Conservation (phyloP, 2,797 vertebrate species). For the Siniperca scherzeri region DNA sequence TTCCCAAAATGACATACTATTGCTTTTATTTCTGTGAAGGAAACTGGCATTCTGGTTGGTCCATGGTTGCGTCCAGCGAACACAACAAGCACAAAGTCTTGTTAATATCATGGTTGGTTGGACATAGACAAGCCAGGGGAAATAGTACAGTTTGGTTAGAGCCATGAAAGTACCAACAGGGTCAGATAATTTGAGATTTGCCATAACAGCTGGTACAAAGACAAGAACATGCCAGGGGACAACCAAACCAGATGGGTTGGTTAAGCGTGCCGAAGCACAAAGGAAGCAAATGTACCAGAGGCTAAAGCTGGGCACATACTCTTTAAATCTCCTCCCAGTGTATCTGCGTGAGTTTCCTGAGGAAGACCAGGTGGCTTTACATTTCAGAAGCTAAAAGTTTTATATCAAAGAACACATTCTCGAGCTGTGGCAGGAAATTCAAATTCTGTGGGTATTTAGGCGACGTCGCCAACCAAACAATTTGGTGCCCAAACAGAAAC, state of each 20-base stretch:
- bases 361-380: conserved; percentile 17
- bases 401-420: conserved; percentile 6
- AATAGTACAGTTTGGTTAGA: not conserved
- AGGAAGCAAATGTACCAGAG: conserved; percentile 27
- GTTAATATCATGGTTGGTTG: not conserved
- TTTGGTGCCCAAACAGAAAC: not conserved
- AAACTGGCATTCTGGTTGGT: not conserved
- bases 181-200: conserved; percentile 41
- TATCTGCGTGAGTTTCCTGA: conserved; percentile 7
- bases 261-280: conserved; percentile 17
- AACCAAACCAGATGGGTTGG: conserved; percentile 53
- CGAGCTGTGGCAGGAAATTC: conserved; percentile 16
- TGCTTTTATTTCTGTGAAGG: not conserved
- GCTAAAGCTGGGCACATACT: not conserved
- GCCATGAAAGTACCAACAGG: conserved; percentile 13
- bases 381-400: conserved; percentile 3
- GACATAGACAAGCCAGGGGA: not conserved
- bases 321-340: not conserved
- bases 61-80: not conserved
- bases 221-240: conserved; percentile 22
- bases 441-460: not conserved
- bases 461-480: not conserved
- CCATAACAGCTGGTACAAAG: conserved; percentile 24
- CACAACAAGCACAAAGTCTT: not conserved
- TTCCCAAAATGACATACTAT: not conserved